phyloP scores from a whole-genome alignment of 1,140 invertebrate genomes.

The Protaetia brevitarsis region DNA sequence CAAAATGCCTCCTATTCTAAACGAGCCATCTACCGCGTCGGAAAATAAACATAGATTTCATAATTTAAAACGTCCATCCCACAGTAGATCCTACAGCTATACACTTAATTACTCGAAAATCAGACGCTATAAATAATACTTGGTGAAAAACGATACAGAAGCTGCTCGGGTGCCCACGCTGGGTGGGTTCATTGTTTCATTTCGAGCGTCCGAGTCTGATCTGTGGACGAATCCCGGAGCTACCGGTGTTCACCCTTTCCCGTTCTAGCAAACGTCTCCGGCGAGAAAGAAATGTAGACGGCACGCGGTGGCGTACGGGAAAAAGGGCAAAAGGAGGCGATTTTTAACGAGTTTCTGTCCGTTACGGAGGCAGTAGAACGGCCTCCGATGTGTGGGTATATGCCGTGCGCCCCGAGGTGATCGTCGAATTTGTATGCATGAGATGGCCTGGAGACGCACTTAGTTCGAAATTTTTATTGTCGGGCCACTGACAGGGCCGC shows the following conservation, averaged over 20 bases:
- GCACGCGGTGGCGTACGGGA: background rate
- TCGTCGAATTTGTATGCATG: slow-evolving; percentile 17
- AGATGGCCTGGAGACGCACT: slow-evolving; percentile 12
- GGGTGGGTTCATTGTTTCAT: slow-evolving; percentile 16
- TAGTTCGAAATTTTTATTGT: slow-evolving; percentile 17
- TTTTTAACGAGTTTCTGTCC: slow-evolving; percentile 21
- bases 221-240: slow-evolving; percentile 2
- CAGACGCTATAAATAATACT: slow-evolving; percentile 22
- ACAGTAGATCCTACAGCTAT: slow-evolving; percentile 1
- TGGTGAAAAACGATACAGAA: slow-evolving; percentile 19
- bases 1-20: too few relatives aligned
- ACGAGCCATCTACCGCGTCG: background rate
- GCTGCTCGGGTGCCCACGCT: slow-evolving; percentile 15
- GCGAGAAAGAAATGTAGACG: slow-evolving; percentile 14
- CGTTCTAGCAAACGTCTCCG: slow-evolving; percentile 6
- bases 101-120: slow-evolving; percentile 18
- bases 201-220: slow-evolving; percentile 2
- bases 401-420: background rate
- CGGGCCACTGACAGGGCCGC: background rate
- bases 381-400: slow-evolving; percentile 1
- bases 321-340: slow-evolving; percentile 4
- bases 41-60: slow-evolving; percentile 3
- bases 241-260: slow-evolving; percentile 14
- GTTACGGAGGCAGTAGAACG: too few relatives aligned
- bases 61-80: slow-evolving; percentile 10